Evolutionary conservation across 2,113 vertebrate species (phyloP), one percentile per base, ranked within the genome.

Genomic region (Cryptotis parvus): DNA sequence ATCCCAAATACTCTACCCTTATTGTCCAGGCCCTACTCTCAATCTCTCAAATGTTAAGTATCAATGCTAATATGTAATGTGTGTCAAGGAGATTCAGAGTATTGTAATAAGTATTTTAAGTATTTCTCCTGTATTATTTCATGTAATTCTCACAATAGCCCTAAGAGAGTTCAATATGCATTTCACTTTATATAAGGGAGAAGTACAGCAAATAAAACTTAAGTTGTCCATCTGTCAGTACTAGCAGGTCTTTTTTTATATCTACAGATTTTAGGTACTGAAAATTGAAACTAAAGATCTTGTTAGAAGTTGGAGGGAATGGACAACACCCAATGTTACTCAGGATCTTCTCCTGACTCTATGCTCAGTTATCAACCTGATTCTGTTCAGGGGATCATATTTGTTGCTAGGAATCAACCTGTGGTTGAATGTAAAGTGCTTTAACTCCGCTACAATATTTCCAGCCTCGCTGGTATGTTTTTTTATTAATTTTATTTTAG

Each of bases 131-230:
- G 16, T 43, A 37, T 43, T 76, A n/a, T 27, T 22, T 72, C 14
- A n/a, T 76, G 75, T 78, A 91, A 77, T 87, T 8, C 27, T 84
- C 11, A 43, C 14, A 58, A 79, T 4, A 63, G 5, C 26, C 0
- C 29, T 85, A 35, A 31, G 9, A 65, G 52, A 77, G n/a, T 15
- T 15, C 72, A 43, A 81, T 18, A 84, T 37, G 41, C 55, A 79
- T 31, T 88, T 55, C 22, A 72, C 43, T 87, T 89, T 20, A 68
- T 39, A 29, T 9, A 69, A 27, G 27, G 43, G 78, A 92, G 95
- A 41, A 66, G 4, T 66, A 43, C 87, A 35, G 72, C 31, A 85
- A 49, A 91, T 18, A 61, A 91, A 68, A 18, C 6, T 78, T 83
- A 92, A 76, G 24, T 90, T 84, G 3, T 16, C 35, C 68, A 70